Evolutionary conservation across 2,113 vertebrate genomes (phyloP).

Genomic region (Carassius auratus): DNA sequence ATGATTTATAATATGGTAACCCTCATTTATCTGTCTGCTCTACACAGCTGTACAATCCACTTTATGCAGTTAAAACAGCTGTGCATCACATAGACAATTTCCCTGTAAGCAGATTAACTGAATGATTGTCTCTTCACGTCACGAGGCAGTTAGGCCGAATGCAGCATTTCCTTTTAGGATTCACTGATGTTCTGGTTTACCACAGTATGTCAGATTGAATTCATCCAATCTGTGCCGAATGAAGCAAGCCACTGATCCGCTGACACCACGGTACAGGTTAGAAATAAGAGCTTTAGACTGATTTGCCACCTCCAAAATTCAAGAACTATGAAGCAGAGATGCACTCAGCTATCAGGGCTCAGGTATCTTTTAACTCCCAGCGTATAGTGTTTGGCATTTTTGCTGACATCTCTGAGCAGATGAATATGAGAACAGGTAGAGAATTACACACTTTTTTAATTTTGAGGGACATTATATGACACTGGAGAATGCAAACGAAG

Average conservation of each 20-base stretch:
- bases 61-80: constrained; percentile 8
- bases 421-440: constrained; percentile 14
- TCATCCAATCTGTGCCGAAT: constrained; percentile 39
- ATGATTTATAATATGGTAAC: constrained; percentile 3
- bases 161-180: constrained; percentile 11
- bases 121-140: background rate
- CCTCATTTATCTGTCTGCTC: constrained; percentile 5
- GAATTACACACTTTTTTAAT: constrained; percentile 1
- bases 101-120: constrained; percentile 20
- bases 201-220: constrained; percentile 41
- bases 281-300: constrained; percentile 41
- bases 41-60: constrained; percentile 16
- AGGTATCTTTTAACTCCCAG: constrained; percentile 26
- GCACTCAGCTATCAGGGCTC: background rate
- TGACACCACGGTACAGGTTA: constrained; percentile 22
- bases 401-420: constrained; percentile 23
- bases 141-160: background rate
- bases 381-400: constrained; percentile 5
- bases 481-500: background rate
- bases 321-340: constrained; percentile 3
- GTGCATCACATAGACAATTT: background rate
- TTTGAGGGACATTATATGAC: background rate
- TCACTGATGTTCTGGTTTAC: constrained; percentile 38
- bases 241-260: constrained; percentile 30
- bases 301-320: background rate